Base-by-base conservation (phyloP, 2,888 invertebrate genomes). In the Ormyrus pomaceus region DNA sequence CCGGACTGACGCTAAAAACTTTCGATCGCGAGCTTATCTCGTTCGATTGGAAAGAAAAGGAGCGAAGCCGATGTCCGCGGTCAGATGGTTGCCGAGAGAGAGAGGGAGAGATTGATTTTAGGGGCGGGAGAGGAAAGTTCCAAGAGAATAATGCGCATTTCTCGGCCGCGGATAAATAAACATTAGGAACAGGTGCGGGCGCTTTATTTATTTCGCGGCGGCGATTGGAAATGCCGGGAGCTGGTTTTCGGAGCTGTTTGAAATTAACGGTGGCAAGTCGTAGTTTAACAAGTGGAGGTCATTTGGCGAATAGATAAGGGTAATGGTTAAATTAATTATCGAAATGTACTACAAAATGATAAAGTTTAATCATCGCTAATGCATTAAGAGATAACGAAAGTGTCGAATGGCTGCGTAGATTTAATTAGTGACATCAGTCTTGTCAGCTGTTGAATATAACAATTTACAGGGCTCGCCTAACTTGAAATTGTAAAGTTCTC, bases 321-420 rank as follows among this genome's bases (percentile, higher is more conserved):
- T 34, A 34, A 34, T 34, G 61, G 61, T 59, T 59, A 66, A 53
- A 76, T 68, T 76, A 76, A 76, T 76, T 58, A 76, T 61, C 8
- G n/a, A 46, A 58, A 9, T 9, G 9, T 46, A 9, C 45, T 48
- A 19, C 64, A 48, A 9, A 64, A 62, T 4, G 55, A 55, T 55
- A 55, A 55, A 55, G n/a, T 55, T 55, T 55, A 34, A 34, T 34
- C 34, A 34, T 34, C 34, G 34, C 34, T 34, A 34, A 34, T 34
- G 34, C 34, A 34, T 34, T 34, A 34, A 34, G 34, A 34, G 34
- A 34, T 34, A 34, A 34, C 34, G 34, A 34, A 34, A 34, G 34
- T 8, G 8, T 34, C 34, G 34, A 34, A 34, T 34, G 34, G 4
- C 4, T 34, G 34, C 34, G 34, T 34, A 34, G 34, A 34, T 34